These are phyloP conservation scores for Phycodurus eques DNA, from an alignment of 2,113 vertebrate species.

Conservation along the genomic window DNA sequence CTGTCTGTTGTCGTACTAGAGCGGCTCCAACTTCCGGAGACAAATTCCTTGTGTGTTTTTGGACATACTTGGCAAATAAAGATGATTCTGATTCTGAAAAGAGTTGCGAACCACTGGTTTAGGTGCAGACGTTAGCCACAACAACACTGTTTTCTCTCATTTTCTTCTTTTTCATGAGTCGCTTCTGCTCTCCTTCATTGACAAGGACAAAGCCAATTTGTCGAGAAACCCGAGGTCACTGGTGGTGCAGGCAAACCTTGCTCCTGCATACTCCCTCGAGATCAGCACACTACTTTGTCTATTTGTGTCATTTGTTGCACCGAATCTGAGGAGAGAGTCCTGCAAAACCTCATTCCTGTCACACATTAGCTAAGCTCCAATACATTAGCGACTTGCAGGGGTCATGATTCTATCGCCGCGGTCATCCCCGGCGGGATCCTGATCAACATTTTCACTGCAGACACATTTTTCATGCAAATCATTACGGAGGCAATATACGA, in stretches of 20 bases:
- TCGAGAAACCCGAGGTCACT: slow-evolving; percentile 67
- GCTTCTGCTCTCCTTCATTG: slow-evolving; percentile 55
- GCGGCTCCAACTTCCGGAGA: too few species aligned
- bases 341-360: slow-evolving; percentile 67
- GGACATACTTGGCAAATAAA: too few species aligned
- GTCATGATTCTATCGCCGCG: slow-evolving; percentile 59
- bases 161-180: slow-evolving; percentile 37
- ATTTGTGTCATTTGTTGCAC: slow-evolving; percentile 69
- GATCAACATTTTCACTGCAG: slow-evolving; percentile 61
- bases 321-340: slow-evolving; percentile 46
- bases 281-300: slow-evolving; percentile 68
- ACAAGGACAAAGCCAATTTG: slow-evolving; percentile 78
- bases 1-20: too few species aligned
- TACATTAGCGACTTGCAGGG: slow-evolving; percentile 70
- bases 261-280: slow-evolving; percentile 61
- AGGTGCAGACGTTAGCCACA: slow-evolving; percentile 34
- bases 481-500: slow-evolving; percentile 39
- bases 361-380: slow-evolving; percentile 59
- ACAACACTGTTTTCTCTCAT: slow-evolving; percentile 32
- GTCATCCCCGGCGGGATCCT: slow-evolving; percentile 64
- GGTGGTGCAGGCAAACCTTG: slow-evolving; percentile 67
- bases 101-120: neutral
- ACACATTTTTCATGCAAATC: slow-evolving; percentile 70
- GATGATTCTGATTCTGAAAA: too few species aligned
- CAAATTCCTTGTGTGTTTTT: too few species aligned